Base-by-base conservation (phyloP, 2,888 invertebrate species). In the Pollenia amentaria region DNA sequence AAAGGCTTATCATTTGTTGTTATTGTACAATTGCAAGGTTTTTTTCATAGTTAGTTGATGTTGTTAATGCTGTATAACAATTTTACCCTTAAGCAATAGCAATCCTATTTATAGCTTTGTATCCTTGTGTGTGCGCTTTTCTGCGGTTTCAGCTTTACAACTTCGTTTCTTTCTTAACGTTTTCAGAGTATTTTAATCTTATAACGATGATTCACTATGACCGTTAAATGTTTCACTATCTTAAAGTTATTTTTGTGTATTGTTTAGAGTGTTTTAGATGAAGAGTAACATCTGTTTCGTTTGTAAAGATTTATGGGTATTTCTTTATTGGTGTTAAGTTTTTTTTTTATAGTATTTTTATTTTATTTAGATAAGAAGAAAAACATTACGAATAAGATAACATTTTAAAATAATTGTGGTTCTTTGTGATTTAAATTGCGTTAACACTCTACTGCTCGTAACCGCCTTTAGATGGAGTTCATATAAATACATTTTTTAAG, bases 201-300 rank as follows among this genome's bases (percentile, higher is more conserved):
- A 69, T n/a, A n/a, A 62, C 60, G 42, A 76, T 76, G 76, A 82
- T 76, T 82, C 62, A 76, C 60, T 62, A 82, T 69, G 76, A 76
- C 75, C 76, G 82, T 76, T 69, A 69, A 82, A 82, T 82, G 60
- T 51, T 82, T 69, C 67, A 60, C 67, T 82, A 82, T 82, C 75
- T 76, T 76, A 62, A 76, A 82, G 82, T 76, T 76, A 48, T 67
- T 75, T 75, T 76, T 76, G 44, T 82, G 55, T 69, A 51, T 60
- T 69, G 75, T 75, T 69, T 55, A 62, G 18, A 40, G 48, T 64
- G 29, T 29, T 29, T 29, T 29, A 29, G 29, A 29, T 29, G 29
- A 29, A 29, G 29, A 6, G 29, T 29, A 29, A 29, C n/a, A 53
- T 40, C 53, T 72, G 57, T 64, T 40, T 62, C 40, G 48, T 75